These are phyloP conservation scores for Parotocinclus haroldoi DNA, from an alignment of 2,797 vertebrate genomes.

Conservation along the genomic window DNA sequence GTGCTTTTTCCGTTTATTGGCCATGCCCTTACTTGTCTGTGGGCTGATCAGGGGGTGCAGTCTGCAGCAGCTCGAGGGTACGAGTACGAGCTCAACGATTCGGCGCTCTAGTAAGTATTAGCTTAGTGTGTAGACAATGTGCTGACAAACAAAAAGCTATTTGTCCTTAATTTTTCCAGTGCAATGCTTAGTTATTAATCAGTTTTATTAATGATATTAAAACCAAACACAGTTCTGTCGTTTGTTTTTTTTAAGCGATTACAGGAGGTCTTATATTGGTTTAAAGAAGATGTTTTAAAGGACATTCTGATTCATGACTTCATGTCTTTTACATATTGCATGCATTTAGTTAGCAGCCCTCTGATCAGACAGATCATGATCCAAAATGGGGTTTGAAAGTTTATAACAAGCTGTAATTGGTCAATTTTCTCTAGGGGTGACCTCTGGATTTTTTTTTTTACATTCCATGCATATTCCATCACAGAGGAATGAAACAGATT, in stretches of 20 bases:
- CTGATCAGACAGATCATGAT: slow-evolving; percentile 2
- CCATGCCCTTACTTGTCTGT: slow-evolving; percentile 68
- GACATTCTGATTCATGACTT: background rate
- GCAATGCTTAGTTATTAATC: too few relatives aligned
- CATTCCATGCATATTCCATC: background rate
- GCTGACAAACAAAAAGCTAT: background rate
- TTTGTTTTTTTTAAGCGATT: too few relatives aligned
- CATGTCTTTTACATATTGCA: slow-evolving; percentile 17
- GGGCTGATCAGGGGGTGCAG: slow-evolving; percentile 70
- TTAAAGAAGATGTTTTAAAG: background rate
- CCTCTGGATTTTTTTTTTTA: background rate
- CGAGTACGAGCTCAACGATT: slow-evolving; percentile 76
- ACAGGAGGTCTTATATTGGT: background rate
- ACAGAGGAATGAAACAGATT: background rate
- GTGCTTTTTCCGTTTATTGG: slow-evolving; percentile 70
- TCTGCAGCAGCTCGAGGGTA: slow-evolving; percentile 63
- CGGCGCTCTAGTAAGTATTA: slow-evolving; percentile 75
- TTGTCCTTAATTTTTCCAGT: background rate
- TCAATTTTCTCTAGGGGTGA: background rate
- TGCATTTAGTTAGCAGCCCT: slow-evolving; percentile 22
- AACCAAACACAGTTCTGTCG: too few relatives aligned
- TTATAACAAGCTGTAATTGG: slow-evolving; percentile 23
- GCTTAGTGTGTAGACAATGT: background rate
- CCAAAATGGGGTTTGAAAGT: background rate
- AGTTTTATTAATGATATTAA: too few relatives aligned